Base-by-base conservation (phyloP, 2,113 vertebrate genomes). In the Gobiocypris rarus region DNA sequence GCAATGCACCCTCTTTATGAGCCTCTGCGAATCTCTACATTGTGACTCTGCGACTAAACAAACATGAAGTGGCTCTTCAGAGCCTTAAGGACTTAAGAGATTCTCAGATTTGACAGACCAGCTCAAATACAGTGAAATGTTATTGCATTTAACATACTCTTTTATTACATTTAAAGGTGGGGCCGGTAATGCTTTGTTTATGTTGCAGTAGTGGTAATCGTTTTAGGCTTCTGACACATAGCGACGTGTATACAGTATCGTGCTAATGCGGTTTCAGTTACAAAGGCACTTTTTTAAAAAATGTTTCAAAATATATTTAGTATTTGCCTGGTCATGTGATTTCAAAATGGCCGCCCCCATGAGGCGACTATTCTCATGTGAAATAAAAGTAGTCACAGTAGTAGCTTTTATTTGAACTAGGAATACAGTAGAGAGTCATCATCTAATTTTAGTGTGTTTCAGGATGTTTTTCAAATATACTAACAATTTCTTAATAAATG, bases 61-160 rank as follows among this genome's bases (percentile, higher is more conserved):
- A 89, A 77, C 67, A 85, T 90, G 83, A 88, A 89, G 88, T 85
- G 88, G 74, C 88, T 87, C 87, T 88, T 85, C 63, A 87, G 81
- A 73, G 81, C 54, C 54, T 84, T 56, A 83, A 90, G 88, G 86
- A 83, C 86, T 52, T 76, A 63, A 65, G 71, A 86, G 84, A 87
- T 89, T 79, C 75, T 76, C 63, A 73, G 83, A 82, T 81, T 84
- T 75, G 85, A 89, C 56, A 80, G 81, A 83, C 63, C 43, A 26
- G 13, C 43, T 28, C 50, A 79, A 61, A 71, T 38, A 34, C 31
- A 41, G 38, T n/a, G 81, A 82, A 73, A 56, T 31, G 28, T 1
- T 65, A 1, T 69, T 22, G 15, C 24, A 15, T 67, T 67, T 67
- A 48, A 4, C 14, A 74, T 17, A 50, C 43, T 28, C 28, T 50